Evolutionary conservation across 2,797 vertebrate genomes (phyloP), one percentile per base, ranked within the genome.

Genomic region (Chelmon rostratus): DNA sequence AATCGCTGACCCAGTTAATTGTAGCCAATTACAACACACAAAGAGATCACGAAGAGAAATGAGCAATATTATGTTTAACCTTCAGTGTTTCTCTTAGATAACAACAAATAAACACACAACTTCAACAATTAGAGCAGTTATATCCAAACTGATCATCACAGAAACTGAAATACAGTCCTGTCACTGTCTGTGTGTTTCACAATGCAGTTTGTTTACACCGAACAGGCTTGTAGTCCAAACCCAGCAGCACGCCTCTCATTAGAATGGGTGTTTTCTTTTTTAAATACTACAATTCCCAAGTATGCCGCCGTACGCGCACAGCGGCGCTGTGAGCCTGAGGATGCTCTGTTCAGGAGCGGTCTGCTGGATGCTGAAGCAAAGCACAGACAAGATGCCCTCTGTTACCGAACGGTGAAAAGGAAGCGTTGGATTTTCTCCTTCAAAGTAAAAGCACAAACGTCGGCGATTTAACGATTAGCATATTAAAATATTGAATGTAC

Each of bases 341-440:
- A 72, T 73, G 54, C 77, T 62, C 15, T 25, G 83, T 3, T 31
- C 18, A 18, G 40, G 28, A 23, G 59, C 76, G 57, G 57, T 1
- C 52, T 65, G 84, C 77, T 88, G 76, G 86, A 88, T 90, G 91
- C 91, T 93, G 92, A 82, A 78, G 81, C 78, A 57, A 63, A 72
- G 23, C 53, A 18, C 1, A 28, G 12, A 38, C 76, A 61, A 54
- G 0, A 2, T 3, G 4, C 16, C 21, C 5, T 3, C 8, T 71
- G 68, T 68, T 63, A 31, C 5, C 33, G 0, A 25, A 61, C 33
- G 15, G 1, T 0, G 38, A 5, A 69, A 64, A 54, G 76, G 78
- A 82, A 82, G 37, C 0, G 0, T 0, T 0, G 0, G 0, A 4
- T 6, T 2, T 2, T 4, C 2, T 6, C 64, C 23, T 78, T 72